phyloP scores from a whole-genome alignment of 2,888 invertebrate species.

The Falcaria lacertinaria region DNA sequence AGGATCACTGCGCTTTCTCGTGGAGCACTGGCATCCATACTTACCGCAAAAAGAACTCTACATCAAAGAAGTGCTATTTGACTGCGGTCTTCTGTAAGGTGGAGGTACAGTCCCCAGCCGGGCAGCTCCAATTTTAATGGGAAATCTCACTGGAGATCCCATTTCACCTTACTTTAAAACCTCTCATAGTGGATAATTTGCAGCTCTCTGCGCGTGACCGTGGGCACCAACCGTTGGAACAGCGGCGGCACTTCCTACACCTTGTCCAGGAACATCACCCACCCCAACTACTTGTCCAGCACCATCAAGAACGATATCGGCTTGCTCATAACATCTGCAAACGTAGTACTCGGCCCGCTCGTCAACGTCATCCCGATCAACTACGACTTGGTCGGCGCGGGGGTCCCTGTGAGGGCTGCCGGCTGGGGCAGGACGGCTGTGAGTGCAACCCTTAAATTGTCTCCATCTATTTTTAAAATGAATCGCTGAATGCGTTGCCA shows the following conservation, averaged over 20 bases:
- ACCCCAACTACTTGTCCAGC: constrained; percentile 40
- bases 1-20: too few species aligned
- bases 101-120: too few species aligned
- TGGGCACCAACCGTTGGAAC: constrained; percentile 54
- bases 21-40: too few species aligned
- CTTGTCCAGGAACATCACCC: constrained; percentile 45
- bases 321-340: constrained; percentile 30
- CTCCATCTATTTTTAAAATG: too few species aligned
- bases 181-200: constrained; percentile 1
- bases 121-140: too few species aligned
- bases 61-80: too few species aligned
- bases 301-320: constrained; percentile 58
- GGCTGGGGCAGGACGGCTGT: constrained; percentile 58
- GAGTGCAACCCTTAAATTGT: constrained; percentile 12
- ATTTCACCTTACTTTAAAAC: too few species aligned
- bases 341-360: constrained; percentile 15
- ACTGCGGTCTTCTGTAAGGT: too few species aligned
- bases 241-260: constrained; percentile 38
- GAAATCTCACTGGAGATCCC: too few species aligned
- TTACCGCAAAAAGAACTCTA: too few species aligned
- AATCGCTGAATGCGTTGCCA: too few species aligned
- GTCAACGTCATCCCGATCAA: constrained; percentile 26
- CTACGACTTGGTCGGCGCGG: constrained; percentile 20
- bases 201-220: constrained; percentile 43
- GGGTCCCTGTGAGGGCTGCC: constrained; percentile 31